Percentiles rank a stretch among this genome's conserved stretches.
Conservation (phyloP, 2,113 vertebrate genomes). For the Brachirus orientalis region DNA sequence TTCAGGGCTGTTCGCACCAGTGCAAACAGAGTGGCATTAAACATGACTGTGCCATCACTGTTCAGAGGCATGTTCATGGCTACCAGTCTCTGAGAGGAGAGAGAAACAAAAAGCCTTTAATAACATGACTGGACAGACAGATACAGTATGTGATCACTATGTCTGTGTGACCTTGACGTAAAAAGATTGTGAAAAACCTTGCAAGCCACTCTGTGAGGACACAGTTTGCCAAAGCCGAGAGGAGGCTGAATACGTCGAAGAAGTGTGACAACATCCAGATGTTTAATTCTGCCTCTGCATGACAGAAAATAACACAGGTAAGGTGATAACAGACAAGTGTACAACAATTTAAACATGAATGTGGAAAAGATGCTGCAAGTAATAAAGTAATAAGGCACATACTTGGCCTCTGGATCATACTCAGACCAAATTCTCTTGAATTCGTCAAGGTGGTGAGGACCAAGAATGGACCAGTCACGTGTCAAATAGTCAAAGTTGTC, state of each 20-base stretch:
- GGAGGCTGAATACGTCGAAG: slow-evolving; percentile 97
- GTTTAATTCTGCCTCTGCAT: slow-evolving; percentile 95
- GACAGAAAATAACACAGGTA: neutral
- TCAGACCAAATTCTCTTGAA: slow-evolving; percentile 99
- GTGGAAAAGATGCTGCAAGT: neutral
- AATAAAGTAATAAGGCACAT: slow-evolving; percentile 64
- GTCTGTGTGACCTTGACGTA: neutral
- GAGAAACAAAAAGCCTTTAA: slow-evolving; percentile 20
- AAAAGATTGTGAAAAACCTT: slow-evolving; percentile 84
- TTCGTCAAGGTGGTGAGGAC: slow-evolving; percentile 97
- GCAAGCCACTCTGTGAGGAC: slow-evolving; percentile 97
- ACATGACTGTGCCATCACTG: slow-evolving; percentile 98
- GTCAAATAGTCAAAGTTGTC: slow-evolving; percentile 99
- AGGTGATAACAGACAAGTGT: neutral
- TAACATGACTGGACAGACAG: neutral
- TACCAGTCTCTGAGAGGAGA: slow-evolving; percentile 89
- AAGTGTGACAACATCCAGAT: slow-evolving; percentile 95
- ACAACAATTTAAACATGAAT: neutral
- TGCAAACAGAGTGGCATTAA: slow-evolving; percentile 97
- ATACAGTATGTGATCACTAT: neutral
- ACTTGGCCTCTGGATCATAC: slow-evolving; percentile 99
- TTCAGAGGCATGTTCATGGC: slow-evolving; percentile 99
- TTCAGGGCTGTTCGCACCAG: slow-evolving; percentile 97
- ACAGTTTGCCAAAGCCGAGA: slow-evolving; percentile 96
- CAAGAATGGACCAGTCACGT: slow-evolving; percentile 98